Base-by-base conservation (phyloP, 2,113 vertebrate species). In the Ciconia stormi region DNA sequence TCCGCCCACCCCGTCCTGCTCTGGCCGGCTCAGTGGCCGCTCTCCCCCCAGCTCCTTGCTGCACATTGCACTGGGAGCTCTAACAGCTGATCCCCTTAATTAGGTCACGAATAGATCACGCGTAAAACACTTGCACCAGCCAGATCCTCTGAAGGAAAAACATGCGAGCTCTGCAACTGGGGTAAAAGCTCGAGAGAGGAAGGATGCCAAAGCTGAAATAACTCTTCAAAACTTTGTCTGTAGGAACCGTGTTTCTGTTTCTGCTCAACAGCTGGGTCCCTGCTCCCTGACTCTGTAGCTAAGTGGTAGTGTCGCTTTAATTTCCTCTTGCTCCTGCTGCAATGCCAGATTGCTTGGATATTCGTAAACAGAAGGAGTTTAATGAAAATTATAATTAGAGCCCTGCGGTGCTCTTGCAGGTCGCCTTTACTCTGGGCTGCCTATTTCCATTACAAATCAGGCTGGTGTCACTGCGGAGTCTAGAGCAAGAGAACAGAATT, bases 361-460 rank as follows among this genome's bases (percentile, higher is more conserved):
- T 93, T 97, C 88, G 5, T 93, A 97, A 97, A 97, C 97, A 97
- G 97, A 97, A 96, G 97, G 97, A 95, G 95, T 97, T 97, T 97
- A 97, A 97, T 97, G 97, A 96, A 97, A 97, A 97, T 97, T 95
- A 91, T 97, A 97, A 98, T 98, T 95, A 97, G 96, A 96, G 96
- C 96, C 97, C 97, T 13, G 95, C 72, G 74, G 97, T 95, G 97
- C 93, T 96, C 96, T 94, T 16, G 96, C 96, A 82, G 96, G 92
- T 96, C 82, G 65, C 67, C 91, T 95, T 94, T 96, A 62, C 69
- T 27, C 92, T 36, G 88, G 96, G 92, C 92, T 95, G 95, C 81
- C 94, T 71, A 97, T 97, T 98, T 97, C 84, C 97, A 97, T 97
- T 94, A 96, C 95, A 97, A 97, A 98, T 97, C 95, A 97, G 96